Base-by-base conservation (phyloP, 2,888 invertebrate species). In the Euplagia quadripunctaria region DNA sequence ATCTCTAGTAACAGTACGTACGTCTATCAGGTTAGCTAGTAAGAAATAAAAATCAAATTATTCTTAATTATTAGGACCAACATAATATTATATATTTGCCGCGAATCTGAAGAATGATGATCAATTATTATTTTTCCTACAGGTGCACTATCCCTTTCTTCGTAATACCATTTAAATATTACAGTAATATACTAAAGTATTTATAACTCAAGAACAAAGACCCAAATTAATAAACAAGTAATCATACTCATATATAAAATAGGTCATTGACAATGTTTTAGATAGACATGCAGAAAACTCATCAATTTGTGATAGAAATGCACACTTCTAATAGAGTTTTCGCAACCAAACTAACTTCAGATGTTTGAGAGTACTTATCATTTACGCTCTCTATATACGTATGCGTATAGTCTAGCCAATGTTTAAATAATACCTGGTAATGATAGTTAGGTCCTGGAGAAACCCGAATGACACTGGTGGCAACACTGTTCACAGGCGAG, bases 391-490 rank as follows among this genome's bases (percentile, higher is more conserved):
- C 55, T 55, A 7, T 55, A 7, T 55, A n/a, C 16, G 11, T 16
- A 17, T 5, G 52, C 17, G 16, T 17, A 52, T 52, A 51, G 11
- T 58, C 9, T 31, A 42, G 46, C 14, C 4, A 49, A 63, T 16
- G 17, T 12, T 6, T 7, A 64, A 43, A 52, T 41, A 4, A 20
- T 74, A 96, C 96, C 93, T 94, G 96, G 77, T 95, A 95, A 75
- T 94, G 95, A 80, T 96, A 96, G 67, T 96, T 94, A 65, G 97
- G 97, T 79, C 97, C 97, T 16, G 98, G 98, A 3, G 98, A 98
- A 86, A 98, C 97, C 88, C 98, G 96, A 87, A 98, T 98, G 58
- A 98, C 98, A 93, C 98, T 98, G 49, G 98, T 97, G 65, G 97
- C 97, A 52, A 96, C 96, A 76, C 97, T 94, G 16, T 96, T 93